phyloP scores from a whole-genome alignment of 2,888 invertebrate species.

The Drosophila percnosoma region DNA sequence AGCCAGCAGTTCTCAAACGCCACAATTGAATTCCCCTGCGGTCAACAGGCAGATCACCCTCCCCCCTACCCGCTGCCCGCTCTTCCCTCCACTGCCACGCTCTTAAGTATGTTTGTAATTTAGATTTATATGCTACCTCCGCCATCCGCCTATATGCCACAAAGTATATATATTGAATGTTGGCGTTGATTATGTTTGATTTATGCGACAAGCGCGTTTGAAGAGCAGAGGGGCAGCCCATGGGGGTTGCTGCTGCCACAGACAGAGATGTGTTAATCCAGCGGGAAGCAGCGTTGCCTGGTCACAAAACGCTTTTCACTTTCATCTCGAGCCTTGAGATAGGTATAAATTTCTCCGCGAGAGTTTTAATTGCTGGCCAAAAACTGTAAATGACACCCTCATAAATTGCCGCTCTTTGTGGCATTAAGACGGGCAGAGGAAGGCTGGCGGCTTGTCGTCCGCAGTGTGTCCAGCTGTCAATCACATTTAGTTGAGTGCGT shows the following conservation, averaged over 20 bases:
- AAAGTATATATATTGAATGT: constrained; percentile 54
- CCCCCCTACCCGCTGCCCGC: neutral
- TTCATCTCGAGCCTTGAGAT: constrained; percentile 40
- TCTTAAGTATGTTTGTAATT: constrained; percentile 62
- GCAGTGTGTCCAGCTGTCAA: constrained; percentile 71
- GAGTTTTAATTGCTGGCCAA: constrained; percentile 67
- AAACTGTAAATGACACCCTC: constrained; percentile 69
- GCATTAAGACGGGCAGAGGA: constrained; percentile 18
- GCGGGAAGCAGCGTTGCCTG: constrained; percentile 22
- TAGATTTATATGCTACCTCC: constrained; percentile 66
- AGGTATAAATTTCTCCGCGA: constrained; percentile 18
- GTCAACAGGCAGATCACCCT: constrained; percentile 13
- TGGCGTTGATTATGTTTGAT: constrained; percentile 79
- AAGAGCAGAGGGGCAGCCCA: constrained; percentile 31
- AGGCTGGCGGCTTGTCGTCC: constrained; percentile 17
- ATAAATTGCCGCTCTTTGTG: constrained; percentile 60
- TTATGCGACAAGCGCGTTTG: constrained; percentile 70
- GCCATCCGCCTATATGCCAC: constrained; percentile 5
- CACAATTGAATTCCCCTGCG: constrained; percentile 67
- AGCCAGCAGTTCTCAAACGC: constrained; percentile 27
- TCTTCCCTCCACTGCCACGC: neutral
- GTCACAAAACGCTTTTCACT: constrained; percentile 35
- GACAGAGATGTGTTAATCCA: constrained; percentile 50
- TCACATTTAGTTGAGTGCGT: constrained; percentile 57
- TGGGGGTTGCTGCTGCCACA: constrained; percentile 40